phyloP scores from a whole-genome alignment of 1,140 invertebrate genomes.

The Lamellibrachia luymesi region DNA sequence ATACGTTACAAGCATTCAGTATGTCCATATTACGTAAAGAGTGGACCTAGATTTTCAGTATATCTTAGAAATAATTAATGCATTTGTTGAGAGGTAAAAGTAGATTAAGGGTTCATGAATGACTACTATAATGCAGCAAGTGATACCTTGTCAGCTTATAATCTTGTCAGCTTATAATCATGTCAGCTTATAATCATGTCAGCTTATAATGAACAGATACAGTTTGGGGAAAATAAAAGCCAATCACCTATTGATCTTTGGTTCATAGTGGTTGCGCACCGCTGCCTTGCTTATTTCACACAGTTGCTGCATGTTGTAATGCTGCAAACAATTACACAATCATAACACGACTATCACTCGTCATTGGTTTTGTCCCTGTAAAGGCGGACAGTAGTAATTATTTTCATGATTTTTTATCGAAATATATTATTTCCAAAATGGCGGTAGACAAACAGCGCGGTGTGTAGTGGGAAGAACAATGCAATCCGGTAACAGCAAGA shows the following conservation, averaged over 20 bases:
- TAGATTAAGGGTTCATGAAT: neutral
- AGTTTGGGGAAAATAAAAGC: neutral
- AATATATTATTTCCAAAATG: no score
- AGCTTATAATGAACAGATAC: neutral
- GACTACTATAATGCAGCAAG: neutral
- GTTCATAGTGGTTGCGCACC: neutral
- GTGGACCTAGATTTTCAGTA: no score
- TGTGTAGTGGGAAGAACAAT: no score
- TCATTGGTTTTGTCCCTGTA: neutral
- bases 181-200: no score
- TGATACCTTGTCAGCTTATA: neutral
- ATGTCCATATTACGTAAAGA: no score
- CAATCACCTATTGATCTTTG: neutral
- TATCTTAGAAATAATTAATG: neutral
- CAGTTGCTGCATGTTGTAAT: neutral
- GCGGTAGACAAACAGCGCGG: no score
- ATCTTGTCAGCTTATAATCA: no score
- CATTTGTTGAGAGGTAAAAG: neutral
- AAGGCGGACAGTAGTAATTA: no score
- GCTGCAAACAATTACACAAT: neutral
- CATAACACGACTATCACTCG: neutral
- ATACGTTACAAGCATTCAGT: no score
- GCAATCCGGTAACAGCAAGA: no score
- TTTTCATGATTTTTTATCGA: no score
- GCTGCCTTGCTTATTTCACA: neutral